Percentiles rank a stretch among this genome's conserved stretches.
Evolutionary conservation across 2,113 vertebrate species (phyloP).

Genomic region (Corvus moneduloides): DNA sequence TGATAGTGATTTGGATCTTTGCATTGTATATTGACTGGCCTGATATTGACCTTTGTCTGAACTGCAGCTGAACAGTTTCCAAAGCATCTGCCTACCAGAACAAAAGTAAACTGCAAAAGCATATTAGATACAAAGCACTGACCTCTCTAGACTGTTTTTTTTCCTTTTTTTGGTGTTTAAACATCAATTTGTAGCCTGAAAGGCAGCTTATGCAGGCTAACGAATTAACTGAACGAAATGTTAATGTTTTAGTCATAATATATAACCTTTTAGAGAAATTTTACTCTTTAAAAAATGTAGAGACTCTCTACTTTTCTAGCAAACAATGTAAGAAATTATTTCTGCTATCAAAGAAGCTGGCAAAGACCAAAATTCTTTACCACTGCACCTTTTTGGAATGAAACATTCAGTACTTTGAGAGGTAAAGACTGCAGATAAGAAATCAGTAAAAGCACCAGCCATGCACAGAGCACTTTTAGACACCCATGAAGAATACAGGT

Average conservation of each 20-base stretch:
- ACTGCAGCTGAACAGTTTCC: slow-evolving; percentile 14
- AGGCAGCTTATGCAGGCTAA: neutral
- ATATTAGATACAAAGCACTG: slow-evolving; percentile 6
- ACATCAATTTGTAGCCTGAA: neutral
- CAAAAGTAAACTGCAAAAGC: slow-evolving; percentile 32
- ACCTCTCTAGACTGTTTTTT: neutral
- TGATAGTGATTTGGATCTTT: neutral
- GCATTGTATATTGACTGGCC: neutral
- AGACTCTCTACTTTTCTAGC: neutral
- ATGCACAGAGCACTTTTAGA: neutral
- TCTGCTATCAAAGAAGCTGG: neutral
- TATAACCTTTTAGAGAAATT: neutral
- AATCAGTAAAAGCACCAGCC: neutral
- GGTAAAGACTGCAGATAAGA: neutral
- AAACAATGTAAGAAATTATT: neutral
- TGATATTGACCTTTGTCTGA: neutral
- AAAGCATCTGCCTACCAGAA: slow-evolving; percentile 24
- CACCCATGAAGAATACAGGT: neutral
- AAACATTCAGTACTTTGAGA: neutral
- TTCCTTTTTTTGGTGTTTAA: neutral
- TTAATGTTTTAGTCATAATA: neutral
- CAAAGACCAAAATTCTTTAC: neutral
- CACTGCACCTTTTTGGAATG: neutral
- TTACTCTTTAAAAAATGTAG: neutral
- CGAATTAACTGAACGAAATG: neutral